Evolutionary conservation across 2,888 invertebrate species (phyloP).

Genomic region (Campoplex nolae): DNA sequence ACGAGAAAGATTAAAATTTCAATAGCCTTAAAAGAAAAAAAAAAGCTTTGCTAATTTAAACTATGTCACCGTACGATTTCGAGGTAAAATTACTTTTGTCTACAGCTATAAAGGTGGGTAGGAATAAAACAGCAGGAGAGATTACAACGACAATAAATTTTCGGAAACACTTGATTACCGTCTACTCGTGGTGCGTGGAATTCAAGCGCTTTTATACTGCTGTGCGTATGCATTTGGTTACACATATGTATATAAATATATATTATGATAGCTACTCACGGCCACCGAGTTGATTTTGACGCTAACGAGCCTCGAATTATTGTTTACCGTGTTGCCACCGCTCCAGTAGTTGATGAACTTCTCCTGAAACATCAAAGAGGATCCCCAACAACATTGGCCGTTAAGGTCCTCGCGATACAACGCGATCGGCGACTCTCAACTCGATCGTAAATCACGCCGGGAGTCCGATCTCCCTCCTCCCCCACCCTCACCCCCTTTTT

Average conservation of each 20-base stretch:
- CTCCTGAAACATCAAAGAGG: slow-evolving; percentile 78
- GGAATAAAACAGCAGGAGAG: slow-evolving; percentile 27
- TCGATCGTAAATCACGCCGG: slow-evolving; percentile 73
- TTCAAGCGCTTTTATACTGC: slow-evolving; percentile 14
- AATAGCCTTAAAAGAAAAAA: not conserved
- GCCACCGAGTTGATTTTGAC: slow-evolving; percentile 82
- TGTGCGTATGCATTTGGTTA: not conserved
- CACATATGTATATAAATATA: not conserved
- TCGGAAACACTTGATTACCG: slow-evolving; percentile 52
- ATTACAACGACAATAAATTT: slow-evolving; percentile 54
- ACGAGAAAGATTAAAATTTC: not conserved
- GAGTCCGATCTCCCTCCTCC: slow-evolving; percentile 8
- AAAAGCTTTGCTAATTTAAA: slow-evolving; percentile 20
- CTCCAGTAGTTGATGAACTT: slow-evolving; percentile 83
- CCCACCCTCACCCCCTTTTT: not conserved
- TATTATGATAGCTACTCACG: slow-evolving; percentile 74
- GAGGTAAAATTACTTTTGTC: slow-evolving; percentile 33
- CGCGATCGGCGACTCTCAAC: slow-evolving; percentile 62
- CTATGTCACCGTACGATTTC: slow-evolving; percentile 29
- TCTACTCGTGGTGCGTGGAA: slow-evolving; percentile 7
- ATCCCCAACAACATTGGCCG: slow-evolving; percentile 69
- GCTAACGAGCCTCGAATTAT: slow-evolving; percentile 79
- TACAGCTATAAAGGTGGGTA: slow-evolving; percentile 31
- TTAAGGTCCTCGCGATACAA: slow-evolving; percentile 50
- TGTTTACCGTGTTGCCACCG: slow-evolving; percentile 72